phyloP scores from a whole-genome alignment of 2,888 invertebrate species.

The Pharmacophagus antenor region DNA sequence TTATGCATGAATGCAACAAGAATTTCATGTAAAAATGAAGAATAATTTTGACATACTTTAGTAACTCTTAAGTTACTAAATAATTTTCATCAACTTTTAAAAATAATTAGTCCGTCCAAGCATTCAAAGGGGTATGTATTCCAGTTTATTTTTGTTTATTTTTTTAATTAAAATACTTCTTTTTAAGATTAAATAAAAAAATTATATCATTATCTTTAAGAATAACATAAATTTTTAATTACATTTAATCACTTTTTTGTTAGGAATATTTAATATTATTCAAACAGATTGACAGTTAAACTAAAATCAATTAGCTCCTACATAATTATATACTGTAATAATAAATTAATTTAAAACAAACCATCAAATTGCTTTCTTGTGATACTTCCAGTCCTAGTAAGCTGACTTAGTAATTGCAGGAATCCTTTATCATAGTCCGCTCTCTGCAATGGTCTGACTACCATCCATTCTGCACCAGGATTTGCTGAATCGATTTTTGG shows the following conservation, averaged over 20 bases:
- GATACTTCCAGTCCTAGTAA: conserved; percentile 92
- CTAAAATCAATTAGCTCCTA: not conserved
- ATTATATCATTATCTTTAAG: too few relatives aligned
- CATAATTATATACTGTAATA: not conserved
- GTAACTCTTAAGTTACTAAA: too few relatives aligned
- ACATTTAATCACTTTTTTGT: not conserved
- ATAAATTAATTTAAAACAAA: conserved; percentile 59
- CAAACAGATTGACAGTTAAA: not conserved
- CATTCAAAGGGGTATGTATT: too few relatives aligned
- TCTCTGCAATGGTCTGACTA: conserved; percentile 88
- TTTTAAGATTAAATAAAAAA: too few relatives aligned
- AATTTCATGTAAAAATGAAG: too few relatives aligned
- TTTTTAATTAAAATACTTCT: too few relatives aligned
- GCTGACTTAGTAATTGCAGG: conserved; percentile 88
- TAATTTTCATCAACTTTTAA: too few relatives aligned
- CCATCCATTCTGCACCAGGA: conserved; percentile 88
- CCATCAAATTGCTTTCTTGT: conserved; percentile 89
- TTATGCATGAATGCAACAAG: too few relatives aligned
- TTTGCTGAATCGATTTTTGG: conserved; percentile 85
- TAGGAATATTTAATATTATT: not conserved
- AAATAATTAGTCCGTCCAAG: too few relatives aligned
- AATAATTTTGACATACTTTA: too few relatives aligned
- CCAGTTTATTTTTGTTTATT: too few relatives aligned
- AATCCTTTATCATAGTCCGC: conserved; percentile 93
- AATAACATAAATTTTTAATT: too few relatives aligned